Conservation (phyloP, 1,140 invertebrate genomes). For the Arctopsyche grandis region DNA sequence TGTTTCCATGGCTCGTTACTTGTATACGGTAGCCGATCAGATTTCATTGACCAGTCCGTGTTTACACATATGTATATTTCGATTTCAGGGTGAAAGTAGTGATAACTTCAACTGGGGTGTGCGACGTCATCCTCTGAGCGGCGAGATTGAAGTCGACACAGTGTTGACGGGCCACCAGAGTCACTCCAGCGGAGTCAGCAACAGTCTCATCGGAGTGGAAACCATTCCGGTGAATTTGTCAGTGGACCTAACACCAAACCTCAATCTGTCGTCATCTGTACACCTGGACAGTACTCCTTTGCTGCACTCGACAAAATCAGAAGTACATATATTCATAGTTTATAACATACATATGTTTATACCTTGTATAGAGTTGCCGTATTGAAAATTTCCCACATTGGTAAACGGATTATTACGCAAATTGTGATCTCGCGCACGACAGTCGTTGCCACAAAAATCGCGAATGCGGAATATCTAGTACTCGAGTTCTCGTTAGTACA, state of each 20-base stretch:
- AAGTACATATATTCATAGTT: too few relatives aligned
- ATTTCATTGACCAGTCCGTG: background rate
- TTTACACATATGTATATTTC: background rate
- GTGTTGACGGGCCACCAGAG: constrained; percentile 61
- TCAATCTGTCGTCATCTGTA: background rate
- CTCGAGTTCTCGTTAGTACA: too few relatives aligned
- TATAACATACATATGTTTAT: too few relatives aligned
- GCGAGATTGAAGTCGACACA: constrained; percentile 71
- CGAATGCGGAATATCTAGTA: too few relatives aligned
- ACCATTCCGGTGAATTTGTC: background rate
- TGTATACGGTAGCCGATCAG: too few relatives aligned
- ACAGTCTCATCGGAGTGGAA: constrained; percentile 59
- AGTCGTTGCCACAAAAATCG: too few relatives aligned
- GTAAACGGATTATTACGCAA: too few relatives aligned
- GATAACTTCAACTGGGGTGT: constrained; percentile 99
- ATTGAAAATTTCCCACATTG: too few relatives aligned
- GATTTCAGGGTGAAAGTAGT: constrained; percentile 84
- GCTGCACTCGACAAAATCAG: constrained; percentile 63
- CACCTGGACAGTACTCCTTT: constrained; percentile 11
- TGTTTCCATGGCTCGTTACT: too few relatives aligned
- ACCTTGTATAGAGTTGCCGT: too few relatives aligned
- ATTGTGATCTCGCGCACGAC: too few relatives aligned
- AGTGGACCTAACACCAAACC: background rate
- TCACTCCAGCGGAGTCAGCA: constrained; percentile 60
- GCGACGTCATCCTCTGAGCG: constrained; percentile 83